Evolutionary conservation across 2,113 vertebrate genomes (phyloP).

Genomic region (Gadus chalcogrammus): DNA sequence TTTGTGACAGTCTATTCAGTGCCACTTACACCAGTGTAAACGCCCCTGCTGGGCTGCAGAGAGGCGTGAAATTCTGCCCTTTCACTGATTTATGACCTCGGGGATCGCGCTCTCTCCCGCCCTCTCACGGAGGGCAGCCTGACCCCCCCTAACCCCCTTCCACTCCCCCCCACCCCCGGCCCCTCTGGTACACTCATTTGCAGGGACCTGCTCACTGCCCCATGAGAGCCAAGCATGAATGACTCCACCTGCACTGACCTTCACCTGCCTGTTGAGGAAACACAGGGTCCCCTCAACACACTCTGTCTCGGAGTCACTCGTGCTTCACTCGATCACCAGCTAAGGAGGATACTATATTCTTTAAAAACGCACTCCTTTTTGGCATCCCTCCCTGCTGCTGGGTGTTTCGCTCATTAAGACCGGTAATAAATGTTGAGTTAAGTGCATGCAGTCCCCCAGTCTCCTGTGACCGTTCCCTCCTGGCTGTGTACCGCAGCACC

Average conservation of each 20-base stretch:
- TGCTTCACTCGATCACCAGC: background rate
- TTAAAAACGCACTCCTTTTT: background rate
- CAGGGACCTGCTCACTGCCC: constrained; percentile 55
- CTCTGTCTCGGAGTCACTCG: background rate
- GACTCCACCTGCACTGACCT: constrained; percentile 68
- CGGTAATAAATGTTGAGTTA: background rate
- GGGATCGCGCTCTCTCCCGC: constrained; percentile 48
- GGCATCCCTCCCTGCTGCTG: no score
- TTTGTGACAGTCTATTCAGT: constrained; percentile 53
- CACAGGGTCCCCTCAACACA: background rate
- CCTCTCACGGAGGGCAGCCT: constrained; percentile 60
- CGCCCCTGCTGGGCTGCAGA: constrained; percentile 70
- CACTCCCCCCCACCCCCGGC: constrained; percentile 22
- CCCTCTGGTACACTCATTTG: constrained; percentile 74
- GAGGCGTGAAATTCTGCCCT: constrained; percentile 72
- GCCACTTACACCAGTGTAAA: constrained; percentile 74
- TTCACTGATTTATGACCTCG: constrained; percentile 73
- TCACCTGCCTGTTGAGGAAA: constrained; percentile 38
- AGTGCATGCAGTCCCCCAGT: background rate
- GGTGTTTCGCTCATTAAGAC: background rate
- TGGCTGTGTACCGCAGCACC: background rate
- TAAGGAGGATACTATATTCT: background rate
- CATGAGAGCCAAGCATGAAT: constrained; percentile 60
- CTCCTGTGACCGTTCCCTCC: background rate
- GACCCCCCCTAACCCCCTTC: constrained; percentile 29